These are phyloP conservation scores for Galerucella calmariensis DNA, from an alignment of 2,888 invertebrate species.

Conservation along the genomic window DNA sequence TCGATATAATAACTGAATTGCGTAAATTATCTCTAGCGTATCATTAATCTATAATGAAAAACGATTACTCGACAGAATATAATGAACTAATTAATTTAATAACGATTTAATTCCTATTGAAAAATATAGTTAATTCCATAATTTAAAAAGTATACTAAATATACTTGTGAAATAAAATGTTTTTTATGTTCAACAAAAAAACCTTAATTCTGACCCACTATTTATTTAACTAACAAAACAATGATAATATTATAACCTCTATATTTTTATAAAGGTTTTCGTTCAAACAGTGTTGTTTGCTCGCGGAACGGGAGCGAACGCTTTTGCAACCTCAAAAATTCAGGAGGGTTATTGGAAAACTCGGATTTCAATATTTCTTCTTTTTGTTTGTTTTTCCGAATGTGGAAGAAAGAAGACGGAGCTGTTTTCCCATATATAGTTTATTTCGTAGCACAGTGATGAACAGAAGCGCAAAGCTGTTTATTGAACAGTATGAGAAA, in stretches of 20 bases:
- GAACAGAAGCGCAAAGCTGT: background rate
- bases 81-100: no score
- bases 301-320: slow-evolving; percentile 16
- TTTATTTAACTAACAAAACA: background rate
- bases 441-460: background rate
- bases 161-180: background rate
- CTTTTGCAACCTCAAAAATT: slow-evolving; percentile 16
- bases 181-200: no score
- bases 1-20: no score
- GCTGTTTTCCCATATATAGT: background rate
- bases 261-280: slow-evolving; percentile 33
- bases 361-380: slow-evolving; percentile 32
- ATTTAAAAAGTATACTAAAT: no score
- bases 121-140: no score
- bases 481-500: background rate
- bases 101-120: no score
- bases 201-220: background rate
- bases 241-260: background rate
- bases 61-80: no score
- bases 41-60: no score
- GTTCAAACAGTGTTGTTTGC: slow-evolving; percentile 28
- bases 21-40: no score
- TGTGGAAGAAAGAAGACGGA: background rate
- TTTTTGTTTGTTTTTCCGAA: slow-evolving; percentile 29
- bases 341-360: slow-evolving; percentile 28